Conservation (phyloP, 1,140 invertebrate genomes). For the Drosophila saltans region DNA sequence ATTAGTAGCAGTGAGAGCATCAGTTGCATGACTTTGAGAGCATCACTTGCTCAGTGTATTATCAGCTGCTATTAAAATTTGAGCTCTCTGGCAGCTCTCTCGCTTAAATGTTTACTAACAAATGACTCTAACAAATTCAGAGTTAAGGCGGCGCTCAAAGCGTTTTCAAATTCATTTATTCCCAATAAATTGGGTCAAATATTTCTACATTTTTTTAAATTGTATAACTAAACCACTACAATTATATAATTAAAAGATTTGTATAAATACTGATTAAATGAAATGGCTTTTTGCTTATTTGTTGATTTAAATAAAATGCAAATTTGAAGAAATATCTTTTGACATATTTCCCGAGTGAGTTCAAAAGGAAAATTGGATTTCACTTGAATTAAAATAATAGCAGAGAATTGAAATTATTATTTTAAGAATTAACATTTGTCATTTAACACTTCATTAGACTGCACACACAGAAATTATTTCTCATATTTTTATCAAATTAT, state of each 20-base stretch:
- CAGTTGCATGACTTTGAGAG: too few relatives aligned
- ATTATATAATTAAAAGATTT: background rate
- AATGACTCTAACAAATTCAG: too few relatives aligned
- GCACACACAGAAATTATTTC: background rate
- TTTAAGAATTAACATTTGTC: conserved; percentile 37
- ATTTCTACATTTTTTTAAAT: too few relatives aligned
- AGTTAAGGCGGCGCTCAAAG: too few relatives aligned
- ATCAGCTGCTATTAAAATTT: too few relatives aligned
- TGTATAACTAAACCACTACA: background rate
- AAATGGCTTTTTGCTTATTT: background rate
- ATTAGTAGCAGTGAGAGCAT: too few relatives aligned
- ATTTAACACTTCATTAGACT: conserved; percentile 27
- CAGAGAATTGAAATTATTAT: background rate
- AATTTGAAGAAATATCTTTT: background rate
- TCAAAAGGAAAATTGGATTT: conserved; percentile 4
- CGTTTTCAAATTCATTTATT: too few relatives aligned
- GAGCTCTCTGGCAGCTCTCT: too few relatives aligned
- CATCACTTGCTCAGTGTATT: too few relatives aligned
- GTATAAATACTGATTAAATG: background rate
- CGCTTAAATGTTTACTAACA: too few relatives aligned
- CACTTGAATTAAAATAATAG: background rate
- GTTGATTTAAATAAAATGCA: background rate
- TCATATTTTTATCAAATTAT: background rate
- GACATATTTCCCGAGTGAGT: background rate
- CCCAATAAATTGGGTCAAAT: too few relatives aligned